Base-by-base conservation (phyloP, 2,888 invertebrate species). In the Rhodophaea formosa region DNA sequence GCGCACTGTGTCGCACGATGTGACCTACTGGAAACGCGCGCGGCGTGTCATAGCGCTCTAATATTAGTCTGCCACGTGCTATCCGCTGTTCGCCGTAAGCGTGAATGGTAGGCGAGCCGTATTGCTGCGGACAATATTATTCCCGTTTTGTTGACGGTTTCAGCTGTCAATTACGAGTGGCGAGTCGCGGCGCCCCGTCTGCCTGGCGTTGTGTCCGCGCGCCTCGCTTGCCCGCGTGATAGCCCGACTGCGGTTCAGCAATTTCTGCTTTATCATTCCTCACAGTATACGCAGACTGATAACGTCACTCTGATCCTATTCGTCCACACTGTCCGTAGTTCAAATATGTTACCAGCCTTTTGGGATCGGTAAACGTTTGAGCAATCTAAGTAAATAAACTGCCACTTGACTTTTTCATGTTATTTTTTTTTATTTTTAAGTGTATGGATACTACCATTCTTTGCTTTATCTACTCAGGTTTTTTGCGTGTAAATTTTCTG, bases 11-110 rank as follows among this genome's bases (percentile, higher is more conserved):
- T 74, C 67, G 66, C 66, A 69, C 64, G 60, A 64, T 62, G 70
- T 65, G 65, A 69, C 32, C 70, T 75, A 77, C 72, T 76, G 73
- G 72, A 68, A 73, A 68, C 68, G 67, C 66, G 72, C 71, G 68
- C 70, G 70, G 64, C 68, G 68, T 70, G 68, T 72, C 75, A 77
- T 75, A 71, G 69, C 72, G 72, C 71, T 75, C 80, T 88, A 88
- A 82, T 86, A 85, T 84, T 84, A 86, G 82, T 73, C 59, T 62
- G 79, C 86, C 88, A 88, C 90, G 89, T 90, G 90, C 71, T 81
- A 67, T 69, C 68, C 79, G 84, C 81, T 82, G 76, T 82, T 85
- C 83, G 84, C 68, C 74, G 77, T 75, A 73, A 77, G 77, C 82
- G 82, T 81, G 84, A 88, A 82, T 88, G 86, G 77, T 77, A n/a